These are phyloP conservation scores for Ptychodera flava DNA, from an alignment of 35 echinoderm and acorn worm species.

Conservation along the genomic window DNA sequence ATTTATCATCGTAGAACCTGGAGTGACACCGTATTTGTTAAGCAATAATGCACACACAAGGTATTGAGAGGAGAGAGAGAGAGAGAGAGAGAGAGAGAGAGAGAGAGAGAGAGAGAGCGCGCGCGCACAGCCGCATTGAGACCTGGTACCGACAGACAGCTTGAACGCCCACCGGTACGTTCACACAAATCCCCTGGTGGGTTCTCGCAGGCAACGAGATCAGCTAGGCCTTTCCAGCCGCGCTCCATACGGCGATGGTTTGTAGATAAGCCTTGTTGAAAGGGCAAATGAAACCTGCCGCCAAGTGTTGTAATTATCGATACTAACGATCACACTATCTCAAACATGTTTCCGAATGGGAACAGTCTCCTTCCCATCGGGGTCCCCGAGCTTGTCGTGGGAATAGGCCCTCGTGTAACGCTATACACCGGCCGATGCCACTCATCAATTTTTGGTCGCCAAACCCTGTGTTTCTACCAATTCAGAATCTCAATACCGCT, in stretches of 20 bases:
- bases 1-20: too few relatives aligned
- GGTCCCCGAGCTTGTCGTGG: neutral
- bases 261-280: neutral
- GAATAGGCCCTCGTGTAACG: neutral
- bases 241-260: neutral
- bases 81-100: too few relatives aligned
- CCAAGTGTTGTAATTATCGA: neutral
- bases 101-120: too few relatives aligned
- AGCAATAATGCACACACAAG: neutral
- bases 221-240: neutral
- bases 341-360: neutral
- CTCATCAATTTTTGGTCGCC: too few relatives aligned
- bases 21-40: too few relatives aligned
- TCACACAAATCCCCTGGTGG: neutral
- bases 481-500: too few relatives aligned
- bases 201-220: neutral
- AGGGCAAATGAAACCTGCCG: neutral
- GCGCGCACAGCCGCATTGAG: neutral
- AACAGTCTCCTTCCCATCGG: neutral
- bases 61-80: too few relatives aligned
- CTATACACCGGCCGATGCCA: too few relatives aligned
- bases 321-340: neutral
- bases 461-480: too few relatives aligned
- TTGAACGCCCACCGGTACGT: neutral
- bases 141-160: neutral